Evolutionary conservation across 92 coral and sea anemone species (phyloP).

Genomic region (Chrysogorgia sp.): DNA sequence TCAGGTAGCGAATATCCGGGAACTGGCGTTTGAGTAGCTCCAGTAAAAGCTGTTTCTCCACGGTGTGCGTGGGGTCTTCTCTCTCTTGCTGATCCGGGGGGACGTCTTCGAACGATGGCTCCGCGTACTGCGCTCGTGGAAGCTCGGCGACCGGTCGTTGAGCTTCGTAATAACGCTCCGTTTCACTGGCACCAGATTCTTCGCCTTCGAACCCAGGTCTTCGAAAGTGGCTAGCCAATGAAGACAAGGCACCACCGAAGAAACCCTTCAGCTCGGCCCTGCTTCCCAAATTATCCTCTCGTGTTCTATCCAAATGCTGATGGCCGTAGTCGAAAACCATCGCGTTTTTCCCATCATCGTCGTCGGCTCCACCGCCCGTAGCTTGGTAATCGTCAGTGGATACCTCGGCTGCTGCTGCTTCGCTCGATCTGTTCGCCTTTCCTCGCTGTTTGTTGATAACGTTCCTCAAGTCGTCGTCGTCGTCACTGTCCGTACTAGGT

Average conservation of each 20-base stretch:
- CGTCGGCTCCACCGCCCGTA: not conserved
- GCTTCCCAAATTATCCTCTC: not conserved
- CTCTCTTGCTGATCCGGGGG: not conserved
- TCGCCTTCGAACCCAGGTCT: not conserved
- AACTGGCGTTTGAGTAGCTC: slow-evolving; percentile 47
- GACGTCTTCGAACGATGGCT: not conserved
- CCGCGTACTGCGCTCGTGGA: not conserved
- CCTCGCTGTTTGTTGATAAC: slow-evolving; percentile 57
- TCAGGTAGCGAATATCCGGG: slow-evolving; percentile 43
- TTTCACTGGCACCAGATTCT: not conserved
- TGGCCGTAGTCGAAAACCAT: slow-evolving; percentile 42
- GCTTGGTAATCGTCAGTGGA: not conserved
- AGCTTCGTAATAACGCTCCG: not conserved
- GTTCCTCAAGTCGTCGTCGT: slow-evolving; percentile 48
- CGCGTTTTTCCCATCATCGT: slow-evolving; percentile 14
- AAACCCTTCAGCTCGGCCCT: slow-evolving; percentile 31
- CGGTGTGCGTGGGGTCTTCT: slow-evolving; percentile 5
- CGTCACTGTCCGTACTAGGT: slow-evolving; percentile 35
- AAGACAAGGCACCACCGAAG: slow-evolving; percentile 41
- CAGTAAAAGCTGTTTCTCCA: slow-evolving; percentile 19
- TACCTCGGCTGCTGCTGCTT: not conserved
- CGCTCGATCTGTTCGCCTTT: not conserved
- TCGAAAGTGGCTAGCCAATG: not conserved
- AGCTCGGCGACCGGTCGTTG: not conserved
- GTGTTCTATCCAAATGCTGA: not conserved